A percentile compares a stretch with the other conserved stretches of the same genome.
Evolutionary conservation across 2,888 invertebrate genomes (phyloP).

Genomic region (Onchidella celtica): DNA sequence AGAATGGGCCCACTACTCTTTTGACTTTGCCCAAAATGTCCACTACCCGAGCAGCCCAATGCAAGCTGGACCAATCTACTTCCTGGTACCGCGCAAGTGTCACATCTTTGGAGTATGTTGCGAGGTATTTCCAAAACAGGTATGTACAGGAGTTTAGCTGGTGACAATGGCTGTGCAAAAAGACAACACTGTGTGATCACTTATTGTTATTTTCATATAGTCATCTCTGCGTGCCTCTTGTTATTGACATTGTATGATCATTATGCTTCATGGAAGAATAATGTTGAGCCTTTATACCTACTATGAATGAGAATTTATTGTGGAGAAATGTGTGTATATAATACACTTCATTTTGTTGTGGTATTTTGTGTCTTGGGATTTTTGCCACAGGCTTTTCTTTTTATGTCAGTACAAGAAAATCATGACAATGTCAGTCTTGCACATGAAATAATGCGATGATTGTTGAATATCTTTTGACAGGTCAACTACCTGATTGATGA

Average conservation of each 20-base stretch:
- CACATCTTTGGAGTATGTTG: not conserved
- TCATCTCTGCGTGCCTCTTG: not conserved
- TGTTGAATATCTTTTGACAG: not conserved
- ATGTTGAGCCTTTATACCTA: not conserved
- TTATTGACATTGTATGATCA: not conserved
- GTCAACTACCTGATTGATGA: not conserved
- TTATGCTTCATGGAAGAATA: not conserved
- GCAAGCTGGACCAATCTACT: not conserved
- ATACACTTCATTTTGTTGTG: not conserved
- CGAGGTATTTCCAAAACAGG: not conserved
- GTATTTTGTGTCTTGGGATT: not conserved
- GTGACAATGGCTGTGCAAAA: not conserved
- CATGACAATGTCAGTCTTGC: not conserved
- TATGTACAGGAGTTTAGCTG: not conserved
- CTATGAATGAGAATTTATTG: not conserved
- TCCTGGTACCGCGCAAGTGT: not conserved
- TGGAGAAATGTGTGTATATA: not conserved
- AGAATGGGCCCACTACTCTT: not conserved
- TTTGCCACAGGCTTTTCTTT: not conserved
- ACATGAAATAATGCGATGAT: not conserved
- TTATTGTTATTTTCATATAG: not conserved
- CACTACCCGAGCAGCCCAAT: not conserved
- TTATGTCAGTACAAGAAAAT: not conserved
- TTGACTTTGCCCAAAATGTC: not conserved
- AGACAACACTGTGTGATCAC: not conserved